These are phyloP conservation scores for Chromoteleia sp. DNA, from an alignment of 2,888 invertebrate genomes.

Conservation along the genomic window DNA sequence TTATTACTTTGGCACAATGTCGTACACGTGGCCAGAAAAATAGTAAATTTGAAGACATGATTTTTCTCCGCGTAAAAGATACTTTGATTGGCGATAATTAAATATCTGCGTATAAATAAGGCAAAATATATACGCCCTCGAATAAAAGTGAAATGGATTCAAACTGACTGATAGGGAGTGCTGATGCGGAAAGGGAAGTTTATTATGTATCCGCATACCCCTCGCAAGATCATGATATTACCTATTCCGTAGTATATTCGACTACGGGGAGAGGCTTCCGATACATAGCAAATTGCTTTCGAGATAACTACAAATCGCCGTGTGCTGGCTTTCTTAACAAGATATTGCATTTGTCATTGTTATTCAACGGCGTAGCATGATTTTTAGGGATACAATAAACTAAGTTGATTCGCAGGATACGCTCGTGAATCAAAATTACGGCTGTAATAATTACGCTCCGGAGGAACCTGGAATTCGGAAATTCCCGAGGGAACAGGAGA, in stretches of 20 bases:
- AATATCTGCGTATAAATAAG: slow-evolving; percentile 74
- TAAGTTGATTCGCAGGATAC: slow-evolving; percentile 19
- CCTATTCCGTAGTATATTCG: slow-evolving; percentile 1
- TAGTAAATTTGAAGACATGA: no score
- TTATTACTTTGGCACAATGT: no score
- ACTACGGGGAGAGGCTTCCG: slow-evolving; percentile 62
- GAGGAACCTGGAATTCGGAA: background rate
- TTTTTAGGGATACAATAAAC: slow-evolving; percentile 30
- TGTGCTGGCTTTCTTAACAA: slow-evolving; percentile 55
- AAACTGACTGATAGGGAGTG: slow-evolving; percentile 41
- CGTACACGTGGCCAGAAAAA: no score
- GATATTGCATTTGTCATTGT: slow-evolving; percentile 57
- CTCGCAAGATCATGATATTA: slow-evolving; percentile 73
- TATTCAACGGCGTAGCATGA: slow-evolving; percentile 31
- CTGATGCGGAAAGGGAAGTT: slow-evolving; percentile 67
- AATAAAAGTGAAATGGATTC: slow-evolving; percentile 35
- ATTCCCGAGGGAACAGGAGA: background rate
- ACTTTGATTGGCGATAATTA: slow-evolving; percentile 73
- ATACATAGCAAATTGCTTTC: slow-evolving; percentile 72
- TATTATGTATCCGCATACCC: slow-evolving; percentile 73
- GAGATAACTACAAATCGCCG: slow-evolving; percentile 69
- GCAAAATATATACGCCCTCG: slow-evolving; percentile 63
- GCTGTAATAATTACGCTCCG: slow-evolving; percentile 20
- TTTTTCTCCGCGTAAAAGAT: no score
- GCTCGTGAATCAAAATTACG: slow-evolving; percentile 28